Conservation (phyloP, 2,888 invertebrate genomes). For the Phyllotreta cruciferae region DNA sequence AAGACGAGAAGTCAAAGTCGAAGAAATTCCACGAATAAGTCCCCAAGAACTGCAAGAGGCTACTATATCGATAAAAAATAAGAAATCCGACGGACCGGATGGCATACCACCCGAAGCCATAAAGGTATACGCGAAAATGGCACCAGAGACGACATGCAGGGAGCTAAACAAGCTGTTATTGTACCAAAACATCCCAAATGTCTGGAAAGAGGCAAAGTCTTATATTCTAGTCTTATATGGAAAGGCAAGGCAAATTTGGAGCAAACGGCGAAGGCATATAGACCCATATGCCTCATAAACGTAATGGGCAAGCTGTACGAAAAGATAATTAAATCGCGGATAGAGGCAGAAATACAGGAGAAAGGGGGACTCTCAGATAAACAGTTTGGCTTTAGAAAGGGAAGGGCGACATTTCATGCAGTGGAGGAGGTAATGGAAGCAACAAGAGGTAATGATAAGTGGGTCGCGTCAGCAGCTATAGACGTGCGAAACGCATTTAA, state of each 20-base stretch:
- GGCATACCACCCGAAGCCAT: constrained; percentile 24
- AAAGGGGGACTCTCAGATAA: not conserved
- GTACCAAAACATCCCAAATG: constrained; percentile 14
- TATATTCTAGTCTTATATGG: no score
- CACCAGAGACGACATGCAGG: not conserved
- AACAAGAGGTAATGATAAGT: constrained; percentile 1
- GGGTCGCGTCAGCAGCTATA: constrained; percentile 13
- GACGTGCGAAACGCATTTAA: constrained; percentile 39
- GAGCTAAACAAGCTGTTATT: constrained; percentile 15
- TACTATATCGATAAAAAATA: constrained; percentile 5
- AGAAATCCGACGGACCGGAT: constrained; percentile 23
- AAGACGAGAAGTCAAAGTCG: not conserved
- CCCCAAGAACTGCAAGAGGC: constrained; percentile 15
- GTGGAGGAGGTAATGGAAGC: constrained; percentile 7
- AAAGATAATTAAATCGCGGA: constrained; percentile 1
- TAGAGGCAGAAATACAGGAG: not conserved
- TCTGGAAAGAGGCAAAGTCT: constrained; percentile 28
- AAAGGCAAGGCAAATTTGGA: constrained; percentile 13
- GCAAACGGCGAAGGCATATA: not conserved
- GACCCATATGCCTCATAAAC: constrained; percentile 33
- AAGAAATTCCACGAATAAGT: not conserved
- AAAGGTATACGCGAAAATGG: not conserved
- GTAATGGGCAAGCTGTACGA: constrained; percentile 24
- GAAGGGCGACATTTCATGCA: constrained; percentile 15
- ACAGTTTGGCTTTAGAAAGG: constrained; percentile 6